These are phyloP conservation scores for Enteromius argenteus DNA, from an alignment of 2,797 vertebrate genomes.

Conservation along the genomic window DNA sequence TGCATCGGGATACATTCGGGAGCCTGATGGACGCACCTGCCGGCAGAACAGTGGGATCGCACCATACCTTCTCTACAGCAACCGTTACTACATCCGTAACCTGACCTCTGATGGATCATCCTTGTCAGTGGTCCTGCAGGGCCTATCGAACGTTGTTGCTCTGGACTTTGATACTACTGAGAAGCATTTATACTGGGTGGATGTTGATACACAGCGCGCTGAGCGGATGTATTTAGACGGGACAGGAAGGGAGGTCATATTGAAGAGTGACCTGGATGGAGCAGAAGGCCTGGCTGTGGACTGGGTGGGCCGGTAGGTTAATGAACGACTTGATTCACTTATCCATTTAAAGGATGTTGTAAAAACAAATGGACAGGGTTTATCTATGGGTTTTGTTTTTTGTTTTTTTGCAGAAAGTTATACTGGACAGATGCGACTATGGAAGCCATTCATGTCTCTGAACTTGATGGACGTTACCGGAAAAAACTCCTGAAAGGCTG, in stretches of 20 bases:
- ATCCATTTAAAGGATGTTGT: neutral
- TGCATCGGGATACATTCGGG: conserved; percentile 75
- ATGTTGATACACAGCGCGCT: conserved; percentile 66
- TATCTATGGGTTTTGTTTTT: conserved; percentile 1
- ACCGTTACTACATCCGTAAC: conserved; percentile 80
- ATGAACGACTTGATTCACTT: neutral
- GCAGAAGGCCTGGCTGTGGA: conserved; percentile 76
- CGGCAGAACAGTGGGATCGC: conserved; percentile 78
- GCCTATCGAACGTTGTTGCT: conserved; percentile 70
- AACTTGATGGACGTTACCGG: conserved; percentile 76
- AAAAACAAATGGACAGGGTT: neutral
- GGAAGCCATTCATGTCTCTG: conserved; percentile 76
- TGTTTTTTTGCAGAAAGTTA: conserved; percentile 70
- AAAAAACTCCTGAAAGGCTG: conserved; percentile 74
- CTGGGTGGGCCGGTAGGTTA: conserved; percentile 79
- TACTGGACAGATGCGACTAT: conserved; percentile 75
- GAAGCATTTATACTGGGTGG: conserved; percentile 77
- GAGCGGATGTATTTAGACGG: conserved; percentile 78
- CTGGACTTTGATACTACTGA: conserved; percentile 76
- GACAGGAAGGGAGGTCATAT: conserved; percentile 71
- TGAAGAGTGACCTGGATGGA: conserved; percentile 57
- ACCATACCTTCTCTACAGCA: conserved; percentile 76
- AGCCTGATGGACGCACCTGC: conserved; percentile 75
- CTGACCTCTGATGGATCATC: conserved; percentile 74
- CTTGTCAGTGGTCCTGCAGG: conserved; percentile 73